These are phyloP conservation scores for Polymixis flavicincta DNA, from an alignment of 2,888 invertebrate species.

Conservation along the genomic window DNA sequence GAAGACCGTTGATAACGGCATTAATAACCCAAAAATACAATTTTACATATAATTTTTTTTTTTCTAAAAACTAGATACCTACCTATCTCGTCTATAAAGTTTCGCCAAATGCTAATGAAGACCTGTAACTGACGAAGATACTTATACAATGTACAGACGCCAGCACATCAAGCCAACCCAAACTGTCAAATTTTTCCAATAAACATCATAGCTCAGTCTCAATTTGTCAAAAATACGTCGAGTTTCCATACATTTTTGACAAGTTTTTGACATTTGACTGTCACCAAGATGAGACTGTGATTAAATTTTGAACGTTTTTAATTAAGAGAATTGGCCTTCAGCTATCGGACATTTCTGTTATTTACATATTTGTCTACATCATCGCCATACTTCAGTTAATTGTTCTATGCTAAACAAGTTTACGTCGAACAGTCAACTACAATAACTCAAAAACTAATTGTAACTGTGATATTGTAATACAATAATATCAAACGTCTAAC, in stretches of 20 bases:
- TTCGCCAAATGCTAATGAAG: background rate
- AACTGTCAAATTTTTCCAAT: no score
- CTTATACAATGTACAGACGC: constrained; percentile 1
- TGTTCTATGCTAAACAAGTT: background rate
- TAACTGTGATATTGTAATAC: constrained; percentile 47
- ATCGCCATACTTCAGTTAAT: constrained; percentile 33
- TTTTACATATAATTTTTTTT: background rate
- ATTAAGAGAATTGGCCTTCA: no score
- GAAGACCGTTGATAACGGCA: background rate
- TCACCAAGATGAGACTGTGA: no score
- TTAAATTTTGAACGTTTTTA: no score
- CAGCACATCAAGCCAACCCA: no score
- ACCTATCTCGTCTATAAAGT: background rate
- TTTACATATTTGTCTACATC: constrained; percentile 5
- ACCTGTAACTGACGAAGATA: background rate
- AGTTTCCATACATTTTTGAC: no score
- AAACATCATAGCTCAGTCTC: no score
- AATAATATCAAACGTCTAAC: constrained; percentile 17
- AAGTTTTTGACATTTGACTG: no score
- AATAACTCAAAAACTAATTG: constrained; percentile 10
- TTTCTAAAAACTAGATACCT: background rate
- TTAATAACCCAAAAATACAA: no score
- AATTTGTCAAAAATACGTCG: no score
- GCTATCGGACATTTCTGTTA: background rate
- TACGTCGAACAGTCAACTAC: background rate